phyloP scores from a whole-genome alignment of 1,140 invertebrate genomes.

The Paralvinella palmiformis region DNA sequence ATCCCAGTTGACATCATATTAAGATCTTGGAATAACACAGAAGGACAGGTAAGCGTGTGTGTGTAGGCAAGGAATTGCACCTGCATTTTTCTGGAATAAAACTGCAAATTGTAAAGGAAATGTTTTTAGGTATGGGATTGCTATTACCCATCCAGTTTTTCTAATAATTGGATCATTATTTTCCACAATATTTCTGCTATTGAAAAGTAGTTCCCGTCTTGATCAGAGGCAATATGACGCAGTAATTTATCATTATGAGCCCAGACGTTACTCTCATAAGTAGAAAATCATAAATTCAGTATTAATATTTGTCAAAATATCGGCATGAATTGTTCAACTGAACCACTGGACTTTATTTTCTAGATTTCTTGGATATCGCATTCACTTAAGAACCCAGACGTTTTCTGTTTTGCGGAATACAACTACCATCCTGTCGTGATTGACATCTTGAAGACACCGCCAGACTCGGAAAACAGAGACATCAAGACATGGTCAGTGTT shows the following conservation, averaged over 20 bases:
- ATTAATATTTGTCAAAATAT: too few relatives aligned
- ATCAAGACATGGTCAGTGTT: slow-evolving; percentile 70
- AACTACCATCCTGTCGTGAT: slow-evolving; percentile 76
- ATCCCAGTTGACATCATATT: slow-evolving; percentile 88
- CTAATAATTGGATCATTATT: too few relatives aligned
- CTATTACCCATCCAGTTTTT: too few relatives aligned
- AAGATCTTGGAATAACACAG: slow-evolving; percentile 83
- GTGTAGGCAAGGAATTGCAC: background rate
- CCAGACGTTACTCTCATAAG: too few relatives aligned
- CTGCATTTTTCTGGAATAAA: too few relatives aligned
- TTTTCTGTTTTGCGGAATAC: slow-evolving; percentile 91
- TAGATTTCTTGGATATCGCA: slow-evolving; percentile 79
- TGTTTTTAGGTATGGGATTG: background rate
- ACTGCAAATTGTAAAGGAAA: background rate
- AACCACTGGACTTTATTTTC: slow-evolving; percentile 22
- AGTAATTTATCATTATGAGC: too few relatives aligned
- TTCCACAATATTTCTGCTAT: too few relatives aligned
- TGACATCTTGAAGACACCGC: slow-evolving; percentile 84
- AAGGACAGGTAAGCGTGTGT: slow-evolving; percentile 60
- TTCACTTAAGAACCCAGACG: slow-evolving; percentile 76
- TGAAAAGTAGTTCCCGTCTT: too few relatives aligned
- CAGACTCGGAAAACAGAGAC: slow-evolving; percentile 87
- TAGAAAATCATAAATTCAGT: too few relatives aligned
- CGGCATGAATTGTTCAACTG: too few relatives aligned
- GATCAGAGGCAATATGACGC: too few relatives aligned